Evolutionary conservation across 2,888 invertebrate genomes (phyloP), one percentile per base, ranked within the genome.

Genomic region (Desoria tigrina): DNA sequence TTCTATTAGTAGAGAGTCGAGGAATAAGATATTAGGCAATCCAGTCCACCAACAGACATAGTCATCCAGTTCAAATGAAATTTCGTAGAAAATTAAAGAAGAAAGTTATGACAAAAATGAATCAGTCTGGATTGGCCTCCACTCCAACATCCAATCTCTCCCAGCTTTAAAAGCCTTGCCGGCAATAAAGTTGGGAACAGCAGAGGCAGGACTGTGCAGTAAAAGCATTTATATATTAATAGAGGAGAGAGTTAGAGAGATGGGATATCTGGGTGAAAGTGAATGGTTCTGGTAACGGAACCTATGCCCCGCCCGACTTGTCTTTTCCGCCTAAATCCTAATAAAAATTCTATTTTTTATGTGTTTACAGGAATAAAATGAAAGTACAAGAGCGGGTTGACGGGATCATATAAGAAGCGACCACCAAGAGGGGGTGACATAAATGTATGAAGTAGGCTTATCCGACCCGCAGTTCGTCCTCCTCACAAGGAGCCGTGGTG

Each of bases 271-370:
- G 45, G 45, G 45, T 45, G 45, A 45, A 45, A 45, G 6, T 16
- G 9, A 39, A 16, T 45, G 45, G 21, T 21, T 11, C 6, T 45
- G 16, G 16, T 45, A 45, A 21, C 16, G 16, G 45, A 32, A 21
- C 24, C n/a, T n/a, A n/a, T n/a, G n/a, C 4, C 26, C 54, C 26
- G 56, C 39, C 37, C 56, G 37, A 57, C 23, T 57, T 57, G 56
- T 39, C 56, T 45, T 6, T 45, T 16, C 9, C 66, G 63, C 61
- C 63, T 66, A 69, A 69, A 66, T 66, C 66, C 69, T 67, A 61
- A 70, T 70, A 68, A 70, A 70, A 70, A 67, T 70, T 70, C 67
- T 68, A 68, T 70, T 70, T n/a, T 67, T 68, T 70, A 65, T 70
- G 70, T 67, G 63, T 68, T 70, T 65, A 65, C 66, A 70, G 70